phyloP scores from a whole-genome alignment of 2,888 invertebrate species.

The Brenthis ino region DNA sequence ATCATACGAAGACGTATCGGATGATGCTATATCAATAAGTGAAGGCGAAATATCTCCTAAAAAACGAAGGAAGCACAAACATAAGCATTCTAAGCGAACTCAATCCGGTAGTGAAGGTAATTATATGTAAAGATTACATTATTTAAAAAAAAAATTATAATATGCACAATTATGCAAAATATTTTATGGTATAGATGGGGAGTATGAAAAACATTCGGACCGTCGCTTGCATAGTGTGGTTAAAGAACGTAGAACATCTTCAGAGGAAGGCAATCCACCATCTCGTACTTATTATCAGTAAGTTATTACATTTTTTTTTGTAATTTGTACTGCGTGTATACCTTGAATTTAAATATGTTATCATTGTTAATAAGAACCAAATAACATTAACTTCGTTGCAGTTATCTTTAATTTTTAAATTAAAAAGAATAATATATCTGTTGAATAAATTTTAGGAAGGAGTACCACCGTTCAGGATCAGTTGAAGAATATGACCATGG shows the following conservation, averaged over 20 bases:
- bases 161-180: no score
- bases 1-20: constrained; percentile 58
- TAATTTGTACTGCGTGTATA: neutral
- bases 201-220: constrained; percentile 48
- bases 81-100: constrained; percentile 63
- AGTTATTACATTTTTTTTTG: constrained; percentile 42
- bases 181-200: constrained; percentile 46
- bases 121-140: constrained; percentile 7
- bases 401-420: no score
- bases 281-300: constrained; percentile 74
- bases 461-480: constrained; percentile 60
- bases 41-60: constrained; percentile 71
- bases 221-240: constrained; percentile 72
- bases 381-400: no score
- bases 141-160: constrained; percentile 3
- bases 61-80: constrained; percentile 74
- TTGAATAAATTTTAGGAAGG: constrained; percentile 52
- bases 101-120: constrained; percentile 62
- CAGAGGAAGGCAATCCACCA: constrained; percentile 63
- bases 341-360: neutral
- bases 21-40: constrained; percentile 60
- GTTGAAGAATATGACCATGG: constrained; percentile 63
- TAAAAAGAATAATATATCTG: neutral
- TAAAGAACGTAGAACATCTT: constrained; percentile 65
- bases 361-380: constrained; percentile 5